Conservation (phyloP, 2,113 vertebrate species). For the Geothlypis trichas region DNA sequence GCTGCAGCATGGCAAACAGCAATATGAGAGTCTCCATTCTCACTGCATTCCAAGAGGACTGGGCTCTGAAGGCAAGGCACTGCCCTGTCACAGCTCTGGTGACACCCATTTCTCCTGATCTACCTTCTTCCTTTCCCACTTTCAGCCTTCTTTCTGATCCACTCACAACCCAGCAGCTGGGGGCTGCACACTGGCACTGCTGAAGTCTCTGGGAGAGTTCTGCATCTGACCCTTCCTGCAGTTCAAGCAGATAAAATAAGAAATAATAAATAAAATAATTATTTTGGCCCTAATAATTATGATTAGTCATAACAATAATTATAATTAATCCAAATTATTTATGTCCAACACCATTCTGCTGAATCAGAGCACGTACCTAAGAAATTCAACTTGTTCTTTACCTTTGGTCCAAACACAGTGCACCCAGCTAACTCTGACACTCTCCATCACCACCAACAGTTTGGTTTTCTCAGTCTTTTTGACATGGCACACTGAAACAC, state of each 20-base stretch:
- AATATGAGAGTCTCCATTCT: not conserved
- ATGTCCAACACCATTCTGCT: not conserved
- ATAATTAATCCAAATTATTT: not conserved
- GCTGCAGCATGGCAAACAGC: not conserved
- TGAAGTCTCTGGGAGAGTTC: not conserved
- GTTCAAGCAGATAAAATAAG: not conserved
- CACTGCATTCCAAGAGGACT: accelerated
- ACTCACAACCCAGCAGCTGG: not conserved
- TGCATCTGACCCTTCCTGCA: not conserved
- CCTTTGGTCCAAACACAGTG: not conserved
- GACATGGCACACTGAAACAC: not conserved
- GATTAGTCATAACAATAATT: too few species aligned
- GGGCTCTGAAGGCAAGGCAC: not conserved
- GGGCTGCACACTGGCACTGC: not conserved
- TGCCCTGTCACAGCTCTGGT: not conserved
- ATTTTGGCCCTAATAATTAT: not conserved
- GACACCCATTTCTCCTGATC: not conserved
- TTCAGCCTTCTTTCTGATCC: not conserved
- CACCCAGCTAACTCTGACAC: not conserved
- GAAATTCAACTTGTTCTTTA: not conserved
- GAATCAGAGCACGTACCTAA: not conserved
- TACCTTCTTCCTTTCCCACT: not conserved
- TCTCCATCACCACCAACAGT: not conserved
- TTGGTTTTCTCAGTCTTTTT: not conserved
- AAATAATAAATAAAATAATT: not conserved